A percentile compares a stretch with the other conserved stretches of the same genome.
Conservation (phyloP, 2,797 vertebrate species). For the Smutsia temminckii region DNA sequence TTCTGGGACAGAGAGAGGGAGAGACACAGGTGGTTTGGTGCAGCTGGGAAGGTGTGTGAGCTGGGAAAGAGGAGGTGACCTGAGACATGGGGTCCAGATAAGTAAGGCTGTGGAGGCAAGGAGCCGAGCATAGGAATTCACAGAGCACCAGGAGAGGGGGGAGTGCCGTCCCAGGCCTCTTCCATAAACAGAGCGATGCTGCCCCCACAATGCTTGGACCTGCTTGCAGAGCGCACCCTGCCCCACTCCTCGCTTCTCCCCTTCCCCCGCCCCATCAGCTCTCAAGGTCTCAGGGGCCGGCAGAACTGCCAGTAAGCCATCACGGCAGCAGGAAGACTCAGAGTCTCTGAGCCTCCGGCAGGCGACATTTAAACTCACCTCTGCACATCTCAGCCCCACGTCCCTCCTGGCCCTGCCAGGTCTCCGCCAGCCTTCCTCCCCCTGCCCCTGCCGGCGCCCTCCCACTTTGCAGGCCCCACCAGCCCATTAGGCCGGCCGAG, state of each 20-base stretch:
- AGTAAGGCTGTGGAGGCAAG: not conserved
- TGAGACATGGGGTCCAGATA: not conserved
- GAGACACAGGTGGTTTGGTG: not conserved
- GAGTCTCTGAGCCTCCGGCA: not conserved
- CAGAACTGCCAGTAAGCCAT: not conserved
- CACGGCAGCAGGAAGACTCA: not conserved
- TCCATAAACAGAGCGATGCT: not conserved
- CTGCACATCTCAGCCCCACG: not conserved
- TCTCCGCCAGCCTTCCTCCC: not conserved
- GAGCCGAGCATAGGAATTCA: not conserved
- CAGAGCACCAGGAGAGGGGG: not conserved
- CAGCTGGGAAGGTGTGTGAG: not conserved
- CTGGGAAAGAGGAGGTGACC: not conserved
- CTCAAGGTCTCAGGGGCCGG: not conserved
- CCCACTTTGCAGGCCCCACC: slow-evolving; percentile 16
- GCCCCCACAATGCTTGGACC: not conserved
- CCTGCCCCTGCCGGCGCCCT: not conserved
- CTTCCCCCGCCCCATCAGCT: not conserved
- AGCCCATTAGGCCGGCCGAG: not conserved
- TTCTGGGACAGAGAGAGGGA: not conserved
- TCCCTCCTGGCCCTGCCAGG: not conserved
- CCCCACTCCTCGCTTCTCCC: not conserved
- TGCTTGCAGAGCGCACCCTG: not conserved
- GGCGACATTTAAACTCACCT: not conserved
- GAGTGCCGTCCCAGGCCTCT: not conserved